phyloP scores from a whole-genome alignment of 2,797 vertebrate species.

The Heterohyrax brucei region DNA sequence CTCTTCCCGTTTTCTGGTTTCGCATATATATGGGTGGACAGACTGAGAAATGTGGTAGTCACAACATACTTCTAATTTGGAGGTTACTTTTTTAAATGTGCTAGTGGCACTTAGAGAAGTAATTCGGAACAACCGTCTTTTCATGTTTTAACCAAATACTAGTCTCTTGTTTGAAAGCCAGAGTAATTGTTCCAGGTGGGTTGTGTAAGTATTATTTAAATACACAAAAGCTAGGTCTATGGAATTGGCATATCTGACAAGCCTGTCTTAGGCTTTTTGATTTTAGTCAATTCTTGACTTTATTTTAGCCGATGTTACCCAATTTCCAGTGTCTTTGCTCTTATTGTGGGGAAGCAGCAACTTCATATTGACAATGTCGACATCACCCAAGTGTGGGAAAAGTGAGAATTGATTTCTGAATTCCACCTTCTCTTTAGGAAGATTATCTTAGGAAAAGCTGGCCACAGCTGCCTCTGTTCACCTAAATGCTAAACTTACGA shows the following conservation, averaged over 20 bases:
- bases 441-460: conserved; percentile 21
- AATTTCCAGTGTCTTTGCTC: neutral
- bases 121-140: conserved; percentile 52
- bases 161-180: conserved; percentile 40
- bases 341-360: neutral
- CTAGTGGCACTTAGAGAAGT: conserved; percentile 52
- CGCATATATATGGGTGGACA: neutral
- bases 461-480: neutral
- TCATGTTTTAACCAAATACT: conserved; percentile 48
- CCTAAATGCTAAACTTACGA: neutral
- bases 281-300: conserved; percentile 41
- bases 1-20: conserved; percentile 26
- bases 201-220: conserved; percentile 48
- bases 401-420: conserved; percentile 13
- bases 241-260: neutral
- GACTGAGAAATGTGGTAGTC: conserved; percentile 49
- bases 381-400: conserved; percentile 7
- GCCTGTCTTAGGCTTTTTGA: conserved; percentile 23
- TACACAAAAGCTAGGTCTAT: conserved; percentile 36
- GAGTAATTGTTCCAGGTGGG: conserved; percentile 13
- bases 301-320: conserved; percentile 40
- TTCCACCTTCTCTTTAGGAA: conserved; percentile 38
- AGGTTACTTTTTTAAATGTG: conserved; percentile 51
- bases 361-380: conserved; percentile 13
- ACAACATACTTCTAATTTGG: conserved; percentile 58